Evolutionary conservation across 2,113 vertebrate species (phyloP).

Genomic region (Psettodes erumei): DNA sequence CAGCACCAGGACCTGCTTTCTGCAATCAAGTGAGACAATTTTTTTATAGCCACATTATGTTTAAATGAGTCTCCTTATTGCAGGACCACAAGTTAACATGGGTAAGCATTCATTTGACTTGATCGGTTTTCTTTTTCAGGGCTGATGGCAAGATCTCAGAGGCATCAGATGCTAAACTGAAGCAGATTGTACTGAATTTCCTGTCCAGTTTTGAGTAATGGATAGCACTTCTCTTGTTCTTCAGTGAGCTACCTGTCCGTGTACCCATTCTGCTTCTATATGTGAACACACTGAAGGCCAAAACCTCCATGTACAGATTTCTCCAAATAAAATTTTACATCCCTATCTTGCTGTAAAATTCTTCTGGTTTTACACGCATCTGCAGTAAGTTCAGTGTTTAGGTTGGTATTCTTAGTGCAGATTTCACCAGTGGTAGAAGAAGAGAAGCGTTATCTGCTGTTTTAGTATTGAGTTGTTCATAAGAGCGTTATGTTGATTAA

Average conservation of each 20-base stretch:
- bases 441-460: slow-evolving; percentile 22
- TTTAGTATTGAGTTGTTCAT: slow-evolving; percentile 38
- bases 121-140: slow-evolving; percentile 78
- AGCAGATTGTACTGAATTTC: slow-evolving; percentile 92
- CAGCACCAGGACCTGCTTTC: slow-evolving; percentile 91
- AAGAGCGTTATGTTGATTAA: slow-evolving; percentile 15
- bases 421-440: slow-evolving; percentile 15
- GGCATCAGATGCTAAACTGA: slow-evolving; percentile 92
- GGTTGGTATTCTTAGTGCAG: slow-evolving; percentile 10
- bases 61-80: accelerated
- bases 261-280: slow-evolving; percentile 73
- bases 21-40: slow-evolving; percentile 86
- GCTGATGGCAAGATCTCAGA: slow-evolving; percentile 93
- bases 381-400: slow-evolving; percentile 13
- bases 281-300: slow-evolving; percentile 81
- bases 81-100: neutral
- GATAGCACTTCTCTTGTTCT: slow-evolving; percentile 71
- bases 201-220: slow-evolving; percentile 94
- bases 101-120: neutral
- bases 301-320: slow-evolving; percentile 88
- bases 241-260: slow-evolving; percentile 73
- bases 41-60: neutral
- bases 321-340: slow-evolving; percentile 87
- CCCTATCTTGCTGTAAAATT: slow-evolving; percentile 53
- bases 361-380: slow-evolving; percentile 36